A percentile compares a stretch with the other conserved stretches of the same genome.
Evolutionary conservation across 2,888 invertebrate genomes (phyloP).

Genomic region (Noctua janthe): DNA sequence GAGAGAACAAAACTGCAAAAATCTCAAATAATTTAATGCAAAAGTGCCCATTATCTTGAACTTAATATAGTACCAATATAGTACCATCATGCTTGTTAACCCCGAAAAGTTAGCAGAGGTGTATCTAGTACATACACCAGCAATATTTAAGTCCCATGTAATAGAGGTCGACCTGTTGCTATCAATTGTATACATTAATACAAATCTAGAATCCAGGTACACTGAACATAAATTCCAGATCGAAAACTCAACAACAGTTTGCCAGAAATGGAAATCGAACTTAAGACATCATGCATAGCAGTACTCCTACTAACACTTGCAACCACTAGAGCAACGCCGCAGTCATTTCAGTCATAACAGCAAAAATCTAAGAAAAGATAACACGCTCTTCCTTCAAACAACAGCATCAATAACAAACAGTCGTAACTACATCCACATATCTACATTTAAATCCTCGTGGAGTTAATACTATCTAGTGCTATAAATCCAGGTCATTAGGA

Average conservation of each 20-base stretch:
- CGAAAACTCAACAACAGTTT: neutral
- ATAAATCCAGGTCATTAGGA: constrained; percentile 73
- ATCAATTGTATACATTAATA: neutral
- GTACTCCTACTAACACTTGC: neutral
- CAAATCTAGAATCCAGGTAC: neutral
- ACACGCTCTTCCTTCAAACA: neutral
- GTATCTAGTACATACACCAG: neutral
- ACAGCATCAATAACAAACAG: constrained; percentile 7
- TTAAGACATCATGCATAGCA: neutral
- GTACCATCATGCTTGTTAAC: neutral
- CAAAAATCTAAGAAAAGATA: neutral
- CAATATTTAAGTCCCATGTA: neutral
- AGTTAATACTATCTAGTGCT: constrained; percentile 64
- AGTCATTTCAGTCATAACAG: neutral
- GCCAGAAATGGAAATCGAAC: neutral
- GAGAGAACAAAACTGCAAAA: neutral
- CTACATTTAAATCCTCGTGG: constrained; percentile 38
- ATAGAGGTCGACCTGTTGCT: neutral
- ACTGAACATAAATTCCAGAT: neutral
- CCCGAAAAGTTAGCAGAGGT: neutral
- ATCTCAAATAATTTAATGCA: neutral
- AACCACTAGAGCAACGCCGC: neutral
- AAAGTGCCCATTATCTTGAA: neutral
- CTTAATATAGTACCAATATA: neutral
- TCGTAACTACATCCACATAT: constrained; percentile 19